phyloP scores from a whole-genome alignment of 2,888 invertebrate genomes.

The Priocnemis perturbator region DNA sequence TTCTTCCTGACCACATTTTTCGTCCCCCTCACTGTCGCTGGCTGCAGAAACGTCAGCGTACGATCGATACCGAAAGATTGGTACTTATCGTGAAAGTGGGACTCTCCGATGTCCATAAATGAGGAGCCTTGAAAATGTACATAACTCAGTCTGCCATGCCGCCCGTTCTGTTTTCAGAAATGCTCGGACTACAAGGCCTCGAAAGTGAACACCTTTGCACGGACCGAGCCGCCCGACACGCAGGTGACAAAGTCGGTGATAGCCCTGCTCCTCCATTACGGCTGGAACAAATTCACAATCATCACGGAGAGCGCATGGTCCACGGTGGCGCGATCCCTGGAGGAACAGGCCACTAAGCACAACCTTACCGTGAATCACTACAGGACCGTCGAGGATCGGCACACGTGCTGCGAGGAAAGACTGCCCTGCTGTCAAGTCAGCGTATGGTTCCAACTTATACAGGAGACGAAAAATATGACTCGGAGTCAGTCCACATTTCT shows the following conservation, averaged over 20 bases:
- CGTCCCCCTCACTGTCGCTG: not conserved
- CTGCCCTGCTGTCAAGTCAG: slow-evolving; percentile 86
- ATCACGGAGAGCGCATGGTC: slow-evolving; percentile 88
- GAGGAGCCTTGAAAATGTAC: no score
- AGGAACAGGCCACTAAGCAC: slow-evolving; percentile 83
- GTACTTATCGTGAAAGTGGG: not conserved
- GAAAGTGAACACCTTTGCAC: slow-evolving; percentile 91
- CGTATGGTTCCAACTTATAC: slow-evolving; percentile 89
- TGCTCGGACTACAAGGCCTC: slow-evolving; percentile 95
- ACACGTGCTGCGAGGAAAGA: slow-evolving; percentile 87
- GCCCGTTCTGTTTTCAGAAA: slow-evolving; percentile 80
- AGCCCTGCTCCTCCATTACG: slow-evolving; percentile 91
- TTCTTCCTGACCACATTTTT: no score
- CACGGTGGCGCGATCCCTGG: slow-evolving; percentile 88
- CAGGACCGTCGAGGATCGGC: slow-evolving; percentile 82
- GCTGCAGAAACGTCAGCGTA: not conserved
- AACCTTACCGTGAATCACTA: slow-evolving; percentile 92
- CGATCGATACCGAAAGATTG: not conserved
- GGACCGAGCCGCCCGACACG: slow-evolving; percentile 95
- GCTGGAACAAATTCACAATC: slow-evolving; percentile 96
- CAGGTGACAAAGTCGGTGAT: slow-evolving; percentile 97
- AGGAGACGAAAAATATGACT: slow-evolving; percentile 90
- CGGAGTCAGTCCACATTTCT: slow-evolving; percentile 80
- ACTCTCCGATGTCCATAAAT: not conserved
- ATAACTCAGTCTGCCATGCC: slow-evolving; percentile 6